phyloP scores from a whole-genome alignment of 2,888 invertebrate genomes.

The Brachynemurus nebulosus region DNA sequence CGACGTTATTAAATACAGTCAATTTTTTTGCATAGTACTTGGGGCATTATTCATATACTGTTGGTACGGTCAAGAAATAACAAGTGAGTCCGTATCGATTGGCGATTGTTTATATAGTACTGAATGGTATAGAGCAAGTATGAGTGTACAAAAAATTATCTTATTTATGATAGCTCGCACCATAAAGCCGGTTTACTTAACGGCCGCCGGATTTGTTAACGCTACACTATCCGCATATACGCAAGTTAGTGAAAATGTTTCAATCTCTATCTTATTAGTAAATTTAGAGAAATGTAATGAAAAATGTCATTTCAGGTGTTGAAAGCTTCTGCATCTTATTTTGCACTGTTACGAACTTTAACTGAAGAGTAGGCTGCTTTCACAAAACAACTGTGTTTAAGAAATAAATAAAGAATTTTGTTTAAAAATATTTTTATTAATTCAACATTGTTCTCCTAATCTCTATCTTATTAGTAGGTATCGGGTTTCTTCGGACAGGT shows the following conservation, averaged over 20 bases:
- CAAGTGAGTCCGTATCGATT: not conserved
- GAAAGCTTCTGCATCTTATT: no score
- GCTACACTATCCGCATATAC: not conserved
- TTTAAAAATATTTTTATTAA: no score
- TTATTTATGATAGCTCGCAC: not conserved
- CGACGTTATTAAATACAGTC: not conserved
- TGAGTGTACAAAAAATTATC: not conserved
- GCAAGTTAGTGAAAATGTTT: not conserved
- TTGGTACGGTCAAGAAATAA: constrained; percentile 1
- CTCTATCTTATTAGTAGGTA: no score
- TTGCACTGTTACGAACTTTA: no score
- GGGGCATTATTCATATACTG: constrained; percentile 2
- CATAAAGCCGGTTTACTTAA: not conserved
- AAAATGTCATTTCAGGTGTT: no score
- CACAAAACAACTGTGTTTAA: no score
- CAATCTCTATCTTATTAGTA: no score
- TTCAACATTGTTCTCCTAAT: no score
- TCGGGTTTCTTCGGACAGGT: no score
- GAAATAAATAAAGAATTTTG: no score
- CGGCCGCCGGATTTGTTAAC: constrained; percentile 1
- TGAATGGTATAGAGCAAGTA: not conserved
- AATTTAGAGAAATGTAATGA: no score
- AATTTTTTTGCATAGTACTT: not conserved
- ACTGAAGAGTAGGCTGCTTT: no score
- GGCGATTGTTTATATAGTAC: not conserved